Conservation (phyloP, 2,113 vertebrate species). For the Hirundichthys speculiger region DNA sequence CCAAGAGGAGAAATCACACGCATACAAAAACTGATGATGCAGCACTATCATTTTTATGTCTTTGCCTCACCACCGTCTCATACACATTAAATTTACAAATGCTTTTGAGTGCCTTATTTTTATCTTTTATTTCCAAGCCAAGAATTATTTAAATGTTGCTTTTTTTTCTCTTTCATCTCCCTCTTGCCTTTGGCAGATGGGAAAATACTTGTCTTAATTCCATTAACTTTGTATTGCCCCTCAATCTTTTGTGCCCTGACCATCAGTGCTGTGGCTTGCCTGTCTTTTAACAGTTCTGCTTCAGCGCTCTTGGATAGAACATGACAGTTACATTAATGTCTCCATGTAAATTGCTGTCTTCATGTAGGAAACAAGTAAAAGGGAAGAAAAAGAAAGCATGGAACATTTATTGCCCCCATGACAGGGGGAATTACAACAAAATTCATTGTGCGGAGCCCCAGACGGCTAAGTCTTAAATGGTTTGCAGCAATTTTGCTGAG, state of each 20-base stretch:
- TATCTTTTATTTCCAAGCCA: conserved; percentile 78
- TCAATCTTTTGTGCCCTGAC: conserved; percentile 84
- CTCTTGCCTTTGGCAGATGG: conserved; percentile 71
- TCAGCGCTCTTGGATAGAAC: conserved; percentile 88
- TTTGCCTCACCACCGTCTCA: conserved; percentile 29
- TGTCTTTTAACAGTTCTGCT: conserved; percentile 90
- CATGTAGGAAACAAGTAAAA: conserved; percentile 86
- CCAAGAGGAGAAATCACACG: conserved; percentile 14
- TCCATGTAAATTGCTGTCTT: conserved; percentile 89
- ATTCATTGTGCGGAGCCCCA: conserved; percentile 84
- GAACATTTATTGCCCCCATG: conserved; percentile 84
- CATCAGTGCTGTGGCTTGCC: conserved; percentile 81
- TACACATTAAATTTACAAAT: conserved; percentile 72
- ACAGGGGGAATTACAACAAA: conserved; percentile 86
- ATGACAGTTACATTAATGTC: conserved; percentile 97
- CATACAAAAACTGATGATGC: conserved; percentile 47
- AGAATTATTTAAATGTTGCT: conserved; percentile 77
- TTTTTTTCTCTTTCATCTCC: conserved; percentile 53
- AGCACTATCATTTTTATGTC: conserved; percentile 17
- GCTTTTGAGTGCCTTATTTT: conserved; percentile 67
- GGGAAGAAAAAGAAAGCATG: conserved; percentile 58
- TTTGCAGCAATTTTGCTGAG: conserved; percentile 75
- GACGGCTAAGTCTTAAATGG: conserved; percentile 81
- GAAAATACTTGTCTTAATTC: conserved; percentile 86
- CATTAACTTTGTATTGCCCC: conserved; percentile 86